Percentiles rank a stretch among this genome's conserved stretches.
phyloP scores from a whole-genome alignment of 2,797 vertebrate genomes.

The Artibeus jamaicensis region DNA sequence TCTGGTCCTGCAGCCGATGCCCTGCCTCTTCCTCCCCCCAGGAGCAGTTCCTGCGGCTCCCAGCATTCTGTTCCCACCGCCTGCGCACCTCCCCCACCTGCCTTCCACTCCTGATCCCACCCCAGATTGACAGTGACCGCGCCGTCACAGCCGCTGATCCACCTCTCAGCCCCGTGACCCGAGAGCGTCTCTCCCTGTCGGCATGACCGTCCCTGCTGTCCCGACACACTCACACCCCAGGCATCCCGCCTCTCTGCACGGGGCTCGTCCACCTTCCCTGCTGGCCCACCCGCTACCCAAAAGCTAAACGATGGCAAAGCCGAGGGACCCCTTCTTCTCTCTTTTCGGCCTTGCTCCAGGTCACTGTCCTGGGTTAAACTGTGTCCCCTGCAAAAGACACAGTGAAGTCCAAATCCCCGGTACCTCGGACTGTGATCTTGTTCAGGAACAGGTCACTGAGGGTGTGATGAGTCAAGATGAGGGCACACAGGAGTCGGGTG shows the following conservation, averaged over 20 bases:
- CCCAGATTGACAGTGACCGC: neutral
- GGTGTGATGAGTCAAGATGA: neutral
- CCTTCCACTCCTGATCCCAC: neutral
- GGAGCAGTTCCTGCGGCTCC: neutral
- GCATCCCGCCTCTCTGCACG: neutral
- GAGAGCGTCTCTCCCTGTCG: neutral
- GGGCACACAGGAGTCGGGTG: neutral
- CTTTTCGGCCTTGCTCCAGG: neutral
- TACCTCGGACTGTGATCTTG: neutral
- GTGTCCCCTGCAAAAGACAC: neutral
- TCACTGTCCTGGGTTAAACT: neutral
- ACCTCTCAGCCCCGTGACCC: neutral
- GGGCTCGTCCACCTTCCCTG: neutral
- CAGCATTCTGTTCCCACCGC: rapidly evolving
- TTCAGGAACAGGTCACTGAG: neutral
- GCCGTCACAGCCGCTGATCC: rapidly evolving
- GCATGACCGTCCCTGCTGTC: rapidly evolving
- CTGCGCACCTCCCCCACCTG: neutral
- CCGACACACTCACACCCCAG: neutral
- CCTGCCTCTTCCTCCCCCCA: neutral
- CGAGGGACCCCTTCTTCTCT: neutral
- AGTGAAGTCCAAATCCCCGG: neutral
- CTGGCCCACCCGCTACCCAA: neutral
- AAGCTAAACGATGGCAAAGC: neutral
- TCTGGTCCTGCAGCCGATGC: neutral